Conservation (phyloP, 1,140 invertebrate species). For the Drosophila nannoptera region DNA sequence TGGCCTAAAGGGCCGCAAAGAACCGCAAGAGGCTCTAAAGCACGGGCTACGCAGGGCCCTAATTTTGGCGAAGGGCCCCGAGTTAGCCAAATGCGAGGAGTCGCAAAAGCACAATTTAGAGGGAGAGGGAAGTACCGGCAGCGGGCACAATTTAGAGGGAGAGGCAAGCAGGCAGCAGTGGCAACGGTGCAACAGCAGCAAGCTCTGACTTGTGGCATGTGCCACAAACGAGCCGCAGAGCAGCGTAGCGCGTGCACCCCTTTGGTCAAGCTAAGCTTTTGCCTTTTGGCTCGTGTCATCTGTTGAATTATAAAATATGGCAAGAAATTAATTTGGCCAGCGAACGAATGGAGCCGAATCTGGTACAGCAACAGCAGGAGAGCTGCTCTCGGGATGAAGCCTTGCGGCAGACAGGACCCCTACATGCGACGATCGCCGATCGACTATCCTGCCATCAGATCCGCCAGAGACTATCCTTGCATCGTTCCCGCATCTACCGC, state of each 20-base stretch:
- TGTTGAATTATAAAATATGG: conserved; percentile 78
- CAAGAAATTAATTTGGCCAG: conserved; percentile 75
- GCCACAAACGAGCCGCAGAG: conserved; percentile 67
- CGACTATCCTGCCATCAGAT: conserved; percentile 20
- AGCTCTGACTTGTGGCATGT: conserved; percentile 60
- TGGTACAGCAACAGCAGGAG: conserved; percentile 65
- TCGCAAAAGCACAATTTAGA: neutral
- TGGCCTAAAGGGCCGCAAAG: conserved; percentile 37
- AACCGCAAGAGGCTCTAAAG: conserved; percentile 21
- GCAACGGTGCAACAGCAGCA: conserved; percentile 13
- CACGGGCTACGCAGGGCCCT: conserved; percentile 9
- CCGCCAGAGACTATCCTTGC: neutral
- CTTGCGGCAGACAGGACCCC: conserved; percentile 26
- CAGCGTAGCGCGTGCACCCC: conserved; percentile 28
- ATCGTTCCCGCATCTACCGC: conserved; percentile 54
- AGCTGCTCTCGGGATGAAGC: conserved; percentile 37
- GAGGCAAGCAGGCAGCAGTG: conserved; percentile 22
- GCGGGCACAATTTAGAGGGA: neutral
- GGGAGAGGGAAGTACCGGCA: conserved; percentile 5
- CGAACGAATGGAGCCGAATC: conserved; percentile 58
- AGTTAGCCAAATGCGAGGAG: neutral
- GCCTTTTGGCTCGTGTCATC: conserved; percentile 73
- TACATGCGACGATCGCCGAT: conserved; percentile 38
- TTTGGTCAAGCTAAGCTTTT: conserved; percentile 26
- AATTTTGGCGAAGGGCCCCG: neutral